phyloP scores from a whole-genome alignment of 2,113 vertebrate species.

The Labrus mixtus region DNA sequence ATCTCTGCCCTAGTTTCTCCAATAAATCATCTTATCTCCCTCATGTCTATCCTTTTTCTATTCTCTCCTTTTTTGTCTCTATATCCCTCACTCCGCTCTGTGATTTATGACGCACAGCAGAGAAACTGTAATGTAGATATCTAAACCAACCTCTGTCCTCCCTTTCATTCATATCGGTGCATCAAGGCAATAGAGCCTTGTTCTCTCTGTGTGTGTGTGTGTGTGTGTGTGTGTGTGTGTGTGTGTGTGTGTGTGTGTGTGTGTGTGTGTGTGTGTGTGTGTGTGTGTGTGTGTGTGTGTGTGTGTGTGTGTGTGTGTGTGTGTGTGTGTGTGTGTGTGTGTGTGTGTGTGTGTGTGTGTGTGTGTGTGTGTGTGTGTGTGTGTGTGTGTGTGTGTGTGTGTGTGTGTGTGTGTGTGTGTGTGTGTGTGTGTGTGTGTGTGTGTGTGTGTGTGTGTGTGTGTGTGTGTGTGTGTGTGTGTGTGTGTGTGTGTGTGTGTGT shows the following conservation, averaged over 20 bases:
- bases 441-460: background rate
- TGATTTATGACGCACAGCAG: constrained; percentile 56
- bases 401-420: background rate
- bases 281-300: background rate
- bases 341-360: background rate
- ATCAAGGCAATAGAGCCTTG: constrained; percentile 37
- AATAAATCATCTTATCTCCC: constrained; percentile 9
- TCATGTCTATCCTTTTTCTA: background rate
- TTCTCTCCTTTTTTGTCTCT: background rate
- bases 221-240: background rate
- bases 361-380: background rate
- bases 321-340: background rate
- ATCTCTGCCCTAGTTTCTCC: constrained; percentile 10
- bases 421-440: no score
- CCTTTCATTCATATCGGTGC: constrained; percentile 49
- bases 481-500: background rate
- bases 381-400: background rate
- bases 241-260: background rate
- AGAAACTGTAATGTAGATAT: constrained; percentile 52
- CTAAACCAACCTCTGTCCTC: constrained; percentile 37
- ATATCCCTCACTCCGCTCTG: constrained; percentile 4
- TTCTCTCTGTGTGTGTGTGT: no score
- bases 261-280: no score
- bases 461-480: background rate
- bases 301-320: background rate